Conservation (phyloP, 2,888 invertebrate species). For the Gerris lacustris region DNA sequence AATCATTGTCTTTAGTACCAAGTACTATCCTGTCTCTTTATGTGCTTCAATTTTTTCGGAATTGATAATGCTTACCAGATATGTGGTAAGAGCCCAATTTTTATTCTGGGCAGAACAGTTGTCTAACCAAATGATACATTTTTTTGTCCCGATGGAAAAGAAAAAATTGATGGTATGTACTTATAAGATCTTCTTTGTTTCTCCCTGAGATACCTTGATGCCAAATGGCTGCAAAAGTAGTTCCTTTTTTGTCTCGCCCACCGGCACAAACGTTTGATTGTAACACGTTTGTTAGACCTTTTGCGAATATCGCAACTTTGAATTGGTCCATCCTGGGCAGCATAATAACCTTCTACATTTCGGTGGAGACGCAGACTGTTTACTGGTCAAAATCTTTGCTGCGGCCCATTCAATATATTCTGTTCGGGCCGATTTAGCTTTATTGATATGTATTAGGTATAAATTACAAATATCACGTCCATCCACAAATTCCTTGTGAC, state of each 20-base stretch:
- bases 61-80: conserved; percentile 12
- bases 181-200: conserved; percentile 20
- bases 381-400: too few species aligned
- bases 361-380: conserved; percentile 8
- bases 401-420: conserved; percentile 3
- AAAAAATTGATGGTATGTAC: conserved; percentile 18
- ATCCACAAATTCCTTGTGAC: conserved; percentile 12
- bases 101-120: conserved; percentile 20
- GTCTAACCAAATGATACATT: conserved; percentile 15
- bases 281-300: conserved; percentile 26
- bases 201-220: conserved; percentile 19
- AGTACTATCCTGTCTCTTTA: too few species aligned
- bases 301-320: conserved; percentile 26
- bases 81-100: conserved; percentile 16
- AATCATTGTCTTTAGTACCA: too few species aligned
- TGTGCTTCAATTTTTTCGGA: background rate
- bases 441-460: conserved; percentile 17
- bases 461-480: too few species aligned
- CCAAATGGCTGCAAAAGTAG: conserved; percentile 15
- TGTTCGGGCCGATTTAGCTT: background rate
- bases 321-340: conserved; percentile 31
- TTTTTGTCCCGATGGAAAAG: conserved; percentile 9
- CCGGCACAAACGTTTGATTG: conserved; percentile 30
- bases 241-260: conserved; percentile 22
- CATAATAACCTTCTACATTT: conserved; percentile 27